Evolutionary conservation across 2,797 vertebrate species (phyloP).

Genomic region (Phoebastria nigripes): DNA sequence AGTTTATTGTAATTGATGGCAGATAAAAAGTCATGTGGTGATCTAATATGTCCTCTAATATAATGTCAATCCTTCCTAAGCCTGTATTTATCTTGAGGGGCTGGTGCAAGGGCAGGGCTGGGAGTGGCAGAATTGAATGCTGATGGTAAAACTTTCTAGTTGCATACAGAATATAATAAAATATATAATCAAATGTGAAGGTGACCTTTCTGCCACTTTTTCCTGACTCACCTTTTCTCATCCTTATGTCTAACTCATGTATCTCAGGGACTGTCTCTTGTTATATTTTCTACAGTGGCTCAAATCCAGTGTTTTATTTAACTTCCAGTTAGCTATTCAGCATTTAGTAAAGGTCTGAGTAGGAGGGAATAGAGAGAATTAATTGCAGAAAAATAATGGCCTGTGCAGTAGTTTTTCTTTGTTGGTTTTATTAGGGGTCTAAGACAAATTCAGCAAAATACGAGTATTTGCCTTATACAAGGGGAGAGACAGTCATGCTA

Average conservation of each 20-base stretch:
- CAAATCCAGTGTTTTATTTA: background rate
- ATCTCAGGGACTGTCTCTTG: background rate
- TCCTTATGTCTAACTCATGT: background rate
- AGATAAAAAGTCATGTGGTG: background rate
- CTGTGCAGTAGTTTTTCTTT: background rate
- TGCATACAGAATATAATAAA: background rate
- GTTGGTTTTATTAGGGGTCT: background rate
- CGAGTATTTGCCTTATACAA: background rate
- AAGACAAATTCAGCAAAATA: background rate
- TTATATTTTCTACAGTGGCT: background rate
- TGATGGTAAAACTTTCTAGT: background rate
- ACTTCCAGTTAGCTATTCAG: background rate
- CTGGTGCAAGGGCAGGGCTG: background rate
- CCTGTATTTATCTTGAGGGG: background rate
- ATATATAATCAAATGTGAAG: background rate
- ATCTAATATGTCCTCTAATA: background rate
- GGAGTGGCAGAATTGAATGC: background rate
- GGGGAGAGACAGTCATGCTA: background rate
- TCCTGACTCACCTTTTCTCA: background rate
- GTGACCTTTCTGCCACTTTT: background rate
- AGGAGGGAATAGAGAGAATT: background rate
- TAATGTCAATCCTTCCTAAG: background rate
- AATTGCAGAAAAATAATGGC: background rate
- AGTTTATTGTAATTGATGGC: constrained; percentile 5
- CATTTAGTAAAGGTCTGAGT: background rate